Base-by-base conservation (phyloP, 2,888 invertebrate genomes). In the Colostygia pectinataria region DNA sequence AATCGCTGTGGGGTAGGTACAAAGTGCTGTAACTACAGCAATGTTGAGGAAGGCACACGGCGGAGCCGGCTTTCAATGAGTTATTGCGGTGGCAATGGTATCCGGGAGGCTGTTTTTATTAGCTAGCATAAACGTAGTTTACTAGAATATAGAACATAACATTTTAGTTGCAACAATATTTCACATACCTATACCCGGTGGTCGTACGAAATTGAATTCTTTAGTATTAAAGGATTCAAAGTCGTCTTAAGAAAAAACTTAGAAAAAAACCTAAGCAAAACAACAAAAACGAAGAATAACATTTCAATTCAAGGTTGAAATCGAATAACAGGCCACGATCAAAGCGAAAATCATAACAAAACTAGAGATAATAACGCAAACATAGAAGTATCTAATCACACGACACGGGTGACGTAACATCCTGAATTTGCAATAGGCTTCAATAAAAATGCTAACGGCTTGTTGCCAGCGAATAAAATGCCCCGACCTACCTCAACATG, bases 401-500 rank as follows among this genome's bases (percentile, higher is more conserved):
- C 31, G 34, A 6, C 28, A 40, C 29, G 32, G 5, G 37, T 68
- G 63, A 68, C 64, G 64, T 51, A 43, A 53, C 32, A 34, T 46
- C 58, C 42, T 50, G 58, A 61, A 59, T 61, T 48, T 51, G 40
- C 59, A 67, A 57, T 59, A 63, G 63, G 57, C 48, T 41, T 43
- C 39, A 46, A 57, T 56, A 62, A 61, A 58, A 60, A 62, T 51
- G 36, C 52, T 63, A 59, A 54, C 51, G 53, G 56, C 52, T 62
- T 49, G 54, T 55, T 52, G 57, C 47, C 55, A 39, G 38, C 44
- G 50, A 39, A 53, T 48, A 38, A 44, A 40, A 55, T 53, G 59
- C 61, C 71, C 59, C 63, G 77, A 83, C 83, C 85, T 83, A 69
- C 79, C 82, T 66, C 82, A 85, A 86, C 74, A 63, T 47, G 62